Evolutionary conservation across 2,888 invertebrate genomes (phyloP), one percentile per base, ranked within the genome.

Genomic region (Sylvicola cinctus): DNA sequence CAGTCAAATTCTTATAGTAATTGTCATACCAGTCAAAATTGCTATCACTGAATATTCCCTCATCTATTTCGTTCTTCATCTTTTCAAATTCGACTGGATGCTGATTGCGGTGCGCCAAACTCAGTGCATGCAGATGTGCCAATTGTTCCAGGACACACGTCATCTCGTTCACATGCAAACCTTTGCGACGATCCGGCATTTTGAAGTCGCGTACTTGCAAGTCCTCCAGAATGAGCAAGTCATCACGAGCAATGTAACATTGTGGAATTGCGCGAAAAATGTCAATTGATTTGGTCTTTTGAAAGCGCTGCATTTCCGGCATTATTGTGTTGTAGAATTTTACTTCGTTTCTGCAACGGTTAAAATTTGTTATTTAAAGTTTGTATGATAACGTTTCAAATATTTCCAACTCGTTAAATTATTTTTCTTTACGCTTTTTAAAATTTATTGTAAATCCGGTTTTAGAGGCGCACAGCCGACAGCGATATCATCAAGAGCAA

Each of bases 261-360:
- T 65, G 65, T 0, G 73, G 73, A 38, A 70, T 64, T 1, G 65
- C 60, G 38, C 57, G 59, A 35, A 70, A 68, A 0, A 61, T 55
- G n/a, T 56, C 46, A 14, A 54, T 20, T 0, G 58, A 49, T 34
- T 39, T 55, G n/a, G 47, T 45, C 11, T 44, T 52, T 48, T 76
- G 75, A 41, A 74, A 71, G 34, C 58, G 53, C 0, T 61, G 47
- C 16, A 77, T 46, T n/a, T 68, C 65, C 5, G 77, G 75, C 65
- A 76, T 68, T 11, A 75, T 73, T 43, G 66, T 64, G 23, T 66
- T 76, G 47, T 77, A 77, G 47, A 77, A 77, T 7, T 70, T 70
- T 1, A 75, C 71, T 51, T 77, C 77, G 43, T 77, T 77, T 45
- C 61, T 57, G 37, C 3, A 42, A 41, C n/a, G n/a, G n/a, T n/a